phyloP scores from a whole-genome alignment of 2,888 invertebrate species.

The Parochlus steinenii region DNA sequence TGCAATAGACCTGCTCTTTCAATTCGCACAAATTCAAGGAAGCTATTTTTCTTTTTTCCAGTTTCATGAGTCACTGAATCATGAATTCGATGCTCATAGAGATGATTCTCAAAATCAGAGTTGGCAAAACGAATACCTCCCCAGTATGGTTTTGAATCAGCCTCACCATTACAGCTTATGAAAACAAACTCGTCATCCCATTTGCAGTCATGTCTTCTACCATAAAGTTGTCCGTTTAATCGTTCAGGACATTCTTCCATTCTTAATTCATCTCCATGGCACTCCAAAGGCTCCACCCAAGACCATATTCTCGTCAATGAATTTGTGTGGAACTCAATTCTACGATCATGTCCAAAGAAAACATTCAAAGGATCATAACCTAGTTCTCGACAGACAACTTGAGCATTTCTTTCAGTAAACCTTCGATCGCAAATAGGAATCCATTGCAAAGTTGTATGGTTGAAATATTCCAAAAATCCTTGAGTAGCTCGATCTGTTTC shows the following conservation, averaged over 20 bases:
- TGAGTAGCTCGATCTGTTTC: conserved; percentile 38
- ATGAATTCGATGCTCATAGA: conserved; percentile 66
- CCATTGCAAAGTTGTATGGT: conserved; percentile 89
- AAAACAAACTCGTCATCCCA: conserved; percentile 89
- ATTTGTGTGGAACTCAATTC: conserved; percentile 80
- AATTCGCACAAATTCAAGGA: conserved; percentile 62
- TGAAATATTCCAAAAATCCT: conserved; percentile 91
- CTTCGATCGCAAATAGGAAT: conserved; percentile 89
- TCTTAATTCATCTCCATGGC: conserved; percentile 54
- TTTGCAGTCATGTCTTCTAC: conserved; percentile 67
- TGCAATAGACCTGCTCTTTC: conserved; percentile 90
- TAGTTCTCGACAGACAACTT: conserved; percentile 88
- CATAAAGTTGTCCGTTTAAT: conserved; percentile 77
- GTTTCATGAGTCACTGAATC: conserved; percentile 64
- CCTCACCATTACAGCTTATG: conserved; percentile 63
- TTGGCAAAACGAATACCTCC: conserved; percentile 89
- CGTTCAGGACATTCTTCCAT: conserved; percentile 76
- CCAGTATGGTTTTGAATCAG: conserved; percentile 63
- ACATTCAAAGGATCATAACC: conserved; percentile 80
- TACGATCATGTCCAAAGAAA: conserved; percentile 67
- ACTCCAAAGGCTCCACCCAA: conserved; percentile 87
- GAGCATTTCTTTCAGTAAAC: conserved; percentile 91
- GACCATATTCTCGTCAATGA: conserved; percentile 77
- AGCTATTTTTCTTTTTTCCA: conserved; percentile 52
- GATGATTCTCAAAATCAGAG: conserved; percentile 73